Evolutionary conservation across 2,888 invertebrate genomes (phyloP).

Genomic region (Nemapogon koenigi): DNA sequence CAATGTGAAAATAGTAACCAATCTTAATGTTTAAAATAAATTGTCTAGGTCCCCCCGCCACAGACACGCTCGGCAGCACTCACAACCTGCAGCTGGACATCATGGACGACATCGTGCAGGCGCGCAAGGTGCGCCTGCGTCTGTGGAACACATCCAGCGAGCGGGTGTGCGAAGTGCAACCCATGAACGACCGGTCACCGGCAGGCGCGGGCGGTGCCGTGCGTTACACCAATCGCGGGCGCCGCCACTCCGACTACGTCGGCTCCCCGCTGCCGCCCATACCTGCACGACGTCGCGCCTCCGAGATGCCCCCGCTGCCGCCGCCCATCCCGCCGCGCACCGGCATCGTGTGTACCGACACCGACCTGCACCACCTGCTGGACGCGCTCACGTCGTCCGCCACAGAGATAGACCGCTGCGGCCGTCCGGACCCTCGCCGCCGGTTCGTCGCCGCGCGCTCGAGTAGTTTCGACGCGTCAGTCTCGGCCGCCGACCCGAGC

Average conservation of each 20-base stretch:
- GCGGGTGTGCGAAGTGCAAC: conserved; percentile 83
- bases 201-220: conserved; percentile 48
- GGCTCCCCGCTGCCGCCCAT: conserved; percentile 67
- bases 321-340: conserved; percentile 33
- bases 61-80: conserved; percentile 75
- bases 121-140: conserved; percentile 82
- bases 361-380: conserved; percentile 80
- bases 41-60: conserved; percentile 77
- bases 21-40: too few species aligned
- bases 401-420: conserved; percentile 78
- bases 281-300: conserved; percentile 70
- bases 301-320: conserved; percentile 72
- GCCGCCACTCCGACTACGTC: conserved; percentile 78
- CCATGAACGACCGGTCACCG: conserved; percentile 71
- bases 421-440: conserved; percentile 63
- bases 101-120: conserved; percentile 87
- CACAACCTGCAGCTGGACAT: conserved; percentile 86
- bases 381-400: conserved; percentile 82
- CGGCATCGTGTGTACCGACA: conserved; percentile 83
- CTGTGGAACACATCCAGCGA: conserved; percentile 84
- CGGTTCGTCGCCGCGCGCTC: conserved; percentile 76
- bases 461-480: conserved; percentile 84
- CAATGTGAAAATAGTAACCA: too few species aligned
- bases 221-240: conserved; percentile 67
- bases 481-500: conserved; percentile 61